These are phyloP conservation scores for Caranx melampygus DNA, from an alignment of 2,113 vertebrate species.

Conservation along the genomic window DNA sequence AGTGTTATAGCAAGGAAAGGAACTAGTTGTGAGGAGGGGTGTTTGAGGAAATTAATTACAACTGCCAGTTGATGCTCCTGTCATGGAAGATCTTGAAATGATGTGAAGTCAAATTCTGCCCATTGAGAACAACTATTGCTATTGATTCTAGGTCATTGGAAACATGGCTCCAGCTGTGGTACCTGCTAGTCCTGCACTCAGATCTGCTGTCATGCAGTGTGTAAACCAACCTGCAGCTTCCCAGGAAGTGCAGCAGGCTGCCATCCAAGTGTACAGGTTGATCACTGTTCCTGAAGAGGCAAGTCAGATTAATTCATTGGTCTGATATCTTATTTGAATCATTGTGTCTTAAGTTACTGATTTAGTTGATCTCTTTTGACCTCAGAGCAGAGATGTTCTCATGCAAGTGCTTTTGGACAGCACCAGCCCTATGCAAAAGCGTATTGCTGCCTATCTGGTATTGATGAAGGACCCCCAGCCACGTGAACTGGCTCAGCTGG, in stretches of 20 bases:
- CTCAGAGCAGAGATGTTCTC: constrained; percentile 86
- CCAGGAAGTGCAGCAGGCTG: constrained; percentile 88
- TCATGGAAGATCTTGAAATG: too few relatives aligned
- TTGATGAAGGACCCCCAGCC: constrained; percentile 89
- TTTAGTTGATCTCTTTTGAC: constrained; percentile 13
- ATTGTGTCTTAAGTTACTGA: not conserved
- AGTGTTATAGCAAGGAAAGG: too few relatives aligned
- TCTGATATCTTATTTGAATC: not conserved
- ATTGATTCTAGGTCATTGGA: constrained; percentile 87
- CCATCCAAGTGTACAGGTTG: constrained; percentile 91
- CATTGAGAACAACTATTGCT: too few relatives aligned
- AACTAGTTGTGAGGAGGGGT: too few relatives aligned
- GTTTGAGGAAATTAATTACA: too few relatives aligned
- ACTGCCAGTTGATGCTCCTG: too few relatives aligned
- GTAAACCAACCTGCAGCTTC: constrained; percentile 83
- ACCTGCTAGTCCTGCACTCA: constrained; percentile 83
- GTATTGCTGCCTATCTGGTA: constrained; percentile 92
- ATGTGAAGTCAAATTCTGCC: too few relatives aligned
- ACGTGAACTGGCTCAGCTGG: constrained; percentile 83
- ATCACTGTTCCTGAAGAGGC: constrained; percentile 88
- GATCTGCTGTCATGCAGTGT: constrained; percentile 85
- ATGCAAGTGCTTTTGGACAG: constrained; percentile 84
- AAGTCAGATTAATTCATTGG: constrained; percentile 40
- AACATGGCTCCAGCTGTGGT: constrained; percentile 91
- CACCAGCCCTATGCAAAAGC: constrained; percentile 85